Percentiles rank a stretch among this genome's conserved stretches.
These are phyloP conservation scores for Gastracanthus pulcherrimus DNA, from an alignment of 2,888 invertebrate species.

Conservation along the genomic window DNA sequence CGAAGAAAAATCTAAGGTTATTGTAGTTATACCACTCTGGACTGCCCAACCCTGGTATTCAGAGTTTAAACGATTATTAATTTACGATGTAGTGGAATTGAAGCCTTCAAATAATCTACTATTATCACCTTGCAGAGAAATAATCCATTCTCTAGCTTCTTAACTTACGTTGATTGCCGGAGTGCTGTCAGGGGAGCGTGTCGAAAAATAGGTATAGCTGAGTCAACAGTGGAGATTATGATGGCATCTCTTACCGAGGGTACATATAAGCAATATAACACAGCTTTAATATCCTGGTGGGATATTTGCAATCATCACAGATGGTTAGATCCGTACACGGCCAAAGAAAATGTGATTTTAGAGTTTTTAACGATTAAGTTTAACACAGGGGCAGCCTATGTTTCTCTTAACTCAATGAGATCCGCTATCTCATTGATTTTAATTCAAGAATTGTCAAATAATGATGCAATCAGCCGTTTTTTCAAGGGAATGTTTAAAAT, in stretches of 20 bases:
- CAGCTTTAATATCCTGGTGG: background rate
- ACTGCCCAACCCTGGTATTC: conserved; percentile 2
- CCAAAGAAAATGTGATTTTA: background rate
- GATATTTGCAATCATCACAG: background rate
- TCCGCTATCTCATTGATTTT: background rate
- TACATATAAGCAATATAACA: conserved; percentile 23
- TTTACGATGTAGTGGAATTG: background rate
- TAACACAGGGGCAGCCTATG: background rate
- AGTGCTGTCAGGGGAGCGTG: background rate
- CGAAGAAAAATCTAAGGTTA: background rate
- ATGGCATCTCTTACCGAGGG: background rate
- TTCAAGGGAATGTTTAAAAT: conserved; percentile 53
- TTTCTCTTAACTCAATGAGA: background rate
- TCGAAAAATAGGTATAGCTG: background rate
- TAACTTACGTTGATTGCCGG: background rate
- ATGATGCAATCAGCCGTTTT: conserved; percentile 32
- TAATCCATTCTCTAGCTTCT: background rate
- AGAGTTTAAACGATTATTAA: background rate
- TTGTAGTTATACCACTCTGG: background rate
- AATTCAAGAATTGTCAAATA: background rate
- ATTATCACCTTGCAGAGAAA: conserved; percentile 27
- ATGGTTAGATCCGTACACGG: background rate
- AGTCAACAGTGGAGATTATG: background rate
- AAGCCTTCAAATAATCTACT: background rate
- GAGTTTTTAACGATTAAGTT: background rate